Evolutionary conservation across 2,888 invertebrate species (phyloP).

Genomic region (Spicauda simplicius): DNA sequence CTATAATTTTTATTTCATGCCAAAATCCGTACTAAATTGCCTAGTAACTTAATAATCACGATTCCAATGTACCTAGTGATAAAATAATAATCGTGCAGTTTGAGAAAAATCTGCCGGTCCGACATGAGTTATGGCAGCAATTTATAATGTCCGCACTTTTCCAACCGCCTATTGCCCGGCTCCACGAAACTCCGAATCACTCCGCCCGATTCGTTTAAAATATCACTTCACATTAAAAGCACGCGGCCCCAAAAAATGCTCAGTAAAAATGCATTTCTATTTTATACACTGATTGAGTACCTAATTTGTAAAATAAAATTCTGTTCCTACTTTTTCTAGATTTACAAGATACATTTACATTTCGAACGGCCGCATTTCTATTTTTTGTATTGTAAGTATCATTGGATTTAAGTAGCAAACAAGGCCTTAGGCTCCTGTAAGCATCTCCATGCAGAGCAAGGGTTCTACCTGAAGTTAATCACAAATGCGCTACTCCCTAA

Average conservation of each 20-base stretch:
- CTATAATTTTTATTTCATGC: too few species aligned
- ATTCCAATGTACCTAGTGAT: conserved; percentile 9
- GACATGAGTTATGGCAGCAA: conserved; percentile 73
- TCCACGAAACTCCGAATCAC: conserved; percentile 51
- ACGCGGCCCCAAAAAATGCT: conserved; percentile 1
- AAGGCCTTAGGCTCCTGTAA: too few species aligned
- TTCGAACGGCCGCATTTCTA: too few species aligned
- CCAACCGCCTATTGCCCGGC: conserved; percentile 68
- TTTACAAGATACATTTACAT: not conserved
- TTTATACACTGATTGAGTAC: not conserved
- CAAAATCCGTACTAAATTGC: not conserved
- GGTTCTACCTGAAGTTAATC: too few species aligned
- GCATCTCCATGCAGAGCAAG: too few species aligned
- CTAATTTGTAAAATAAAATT: not conserved
- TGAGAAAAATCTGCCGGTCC: conserved; percentile 73
- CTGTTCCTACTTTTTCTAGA: not conserved
- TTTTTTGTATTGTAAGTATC: too few species aligned
- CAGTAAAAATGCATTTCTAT: not conserved
- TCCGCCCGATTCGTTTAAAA: conserved; percentile 31
- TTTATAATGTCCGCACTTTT: conserved; percentile 80
- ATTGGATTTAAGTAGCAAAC: too few species aligned
- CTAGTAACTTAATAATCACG: not conserved
- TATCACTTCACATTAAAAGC: conserved; percentile 33
- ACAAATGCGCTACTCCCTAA: too few species aligned
- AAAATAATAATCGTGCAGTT: conserved; percentile 26